Evolutionary conservation across 2,888 invertebrate species (phyloP), one percentile per base, ranked within the genome.

Genomic region (Euzophera pinguis): DNA sequence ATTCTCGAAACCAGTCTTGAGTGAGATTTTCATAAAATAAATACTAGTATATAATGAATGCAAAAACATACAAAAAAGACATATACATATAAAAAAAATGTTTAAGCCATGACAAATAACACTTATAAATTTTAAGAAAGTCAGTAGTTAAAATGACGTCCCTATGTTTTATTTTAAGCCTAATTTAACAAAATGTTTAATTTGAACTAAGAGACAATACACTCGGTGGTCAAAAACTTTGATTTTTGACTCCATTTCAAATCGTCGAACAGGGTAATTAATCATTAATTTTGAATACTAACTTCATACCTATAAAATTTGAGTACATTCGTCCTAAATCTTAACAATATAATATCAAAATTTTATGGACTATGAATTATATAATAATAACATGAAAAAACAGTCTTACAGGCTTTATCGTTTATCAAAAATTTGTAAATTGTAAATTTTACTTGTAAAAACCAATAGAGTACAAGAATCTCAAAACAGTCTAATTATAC

Each of bases 391-490:
- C 71, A 71, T 81, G 82, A 87, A 87, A 78, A 86, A 88, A 88
- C 89, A 89, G 89, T 89, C 89, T 90, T 89, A 75, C 84, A 78
- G 84, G 84, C 71, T 73, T 81, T 71, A 80, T 81, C 77, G 78
- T 77, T 81, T 83, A 84, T 87, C 75, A 86, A 88, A 87, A 84
- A 74, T 78, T 84, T 89, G 88, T 88, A 88, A 87, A 88, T 81
- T 89, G 89, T 89, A 87, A 84, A 85, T 78, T 83, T 84, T 69
- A 71, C 63, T 76, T 71, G 73, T 78, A 81, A 73, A 84, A 87
- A 79, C 75, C 73, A 79, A 81, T 78, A 79, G 72, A 80, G 75
- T 83, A 81, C 74, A 87, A 77, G 81, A 79, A 77, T 81, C 78
- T 81, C 74, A 78, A 84, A 83, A 82, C 75, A 79, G 79, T 78